Evolutionary conservation across 2,888 invertebrate species (phyloP).

Genomic region (Nipponacmea schrenckii): DNA sequence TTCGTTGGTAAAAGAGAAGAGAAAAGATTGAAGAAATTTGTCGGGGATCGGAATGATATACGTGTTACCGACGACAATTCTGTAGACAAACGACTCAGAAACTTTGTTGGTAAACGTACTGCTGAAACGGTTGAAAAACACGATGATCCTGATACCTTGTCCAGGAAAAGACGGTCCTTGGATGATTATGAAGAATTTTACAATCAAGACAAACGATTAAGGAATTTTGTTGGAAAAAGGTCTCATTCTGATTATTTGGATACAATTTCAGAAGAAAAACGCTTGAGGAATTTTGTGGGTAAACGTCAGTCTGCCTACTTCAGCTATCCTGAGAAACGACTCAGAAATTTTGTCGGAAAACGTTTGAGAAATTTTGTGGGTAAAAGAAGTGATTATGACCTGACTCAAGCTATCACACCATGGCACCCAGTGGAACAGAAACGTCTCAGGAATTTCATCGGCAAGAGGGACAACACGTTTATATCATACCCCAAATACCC

Average conservation of each 20-base stretch:
- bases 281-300: conserved; percentile 21
- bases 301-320: background rate
- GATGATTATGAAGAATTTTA: too few species aligned
- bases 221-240: background rate
- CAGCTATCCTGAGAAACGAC: background rate
- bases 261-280: conserved; percentile 9
- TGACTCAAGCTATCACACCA: background rate
- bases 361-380: conserved; percentile 1
- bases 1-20: conserved; percentile 13
- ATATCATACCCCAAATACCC: background rate
- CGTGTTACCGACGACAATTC: background rate
- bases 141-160: too few species aligned
- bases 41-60: background rate
- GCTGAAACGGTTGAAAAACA: background rate
- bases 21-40: conserved; percentile 18
- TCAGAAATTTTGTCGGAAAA: conserved; percentile 24
- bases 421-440: background rate
- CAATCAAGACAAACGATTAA: background rate
- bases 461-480: conserved; percentile 6
- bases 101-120: conserved; percentile 3
- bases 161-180: too few species aligned
- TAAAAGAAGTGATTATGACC: background rate
- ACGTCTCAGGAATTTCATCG: conserved; percentile 13
- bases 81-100: background rate
- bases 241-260: background rate